A percentile compares a stretch with the other conserved stretches of the same genome.
These are phyloP conservation scores for Trachymyrmex cornetzi DNA, from an alignment of 1,140 invertebrate species.

Conservation along the genomic window DNA sequence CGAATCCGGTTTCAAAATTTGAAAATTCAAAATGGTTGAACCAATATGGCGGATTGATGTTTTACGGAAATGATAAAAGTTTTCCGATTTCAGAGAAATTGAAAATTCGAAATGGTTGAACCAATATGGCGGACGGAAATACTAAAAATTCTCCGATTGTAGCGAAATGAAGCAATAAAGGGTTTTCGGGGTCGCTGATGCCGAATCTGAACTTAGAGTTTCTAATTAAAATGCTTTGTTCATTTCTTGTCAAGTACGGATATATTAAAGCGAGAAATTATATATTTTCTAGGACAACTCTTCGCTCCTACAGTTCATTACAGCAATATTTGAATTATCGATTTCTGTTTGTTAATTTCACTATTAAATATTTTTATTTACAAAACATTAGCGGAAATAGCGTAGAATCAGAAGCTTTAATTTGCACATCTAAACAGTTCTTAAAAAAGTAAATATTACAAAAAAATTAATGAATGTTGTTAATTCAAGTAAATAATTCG, in stretches of 20 bases:
- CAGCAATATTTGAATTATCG: neutral
- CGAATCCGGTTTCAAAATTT: no score
- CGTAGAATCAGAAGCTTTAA: neutral
- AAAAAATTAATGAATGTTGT: neutral
- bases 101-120: no score
- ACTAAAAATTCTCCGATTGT: no score
- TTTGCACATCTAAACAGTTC: neutral
- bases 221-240: neutral
- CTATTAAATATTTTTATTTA: neutral
- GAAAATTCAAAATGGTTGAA: no score
- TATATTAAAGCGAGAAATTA: slow-evolving; percentile 36
- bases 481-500: slow-evolving; percentile 13
- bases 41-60: no score
- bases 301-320: neutral
- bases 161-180: no score
- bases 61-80: no score
- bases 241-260: slow-evolving; percentile 10
- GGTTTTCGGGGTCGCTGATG: no score
- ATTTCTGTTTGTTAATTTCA: neutral
- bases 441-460: neutral
- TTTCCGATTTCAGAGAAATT: no score
- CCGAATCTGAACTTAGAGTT: no score
- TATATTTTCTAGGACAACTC: neutral
- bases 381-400: neutral
- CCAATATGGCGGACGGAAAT: no score